phyloP scores from a whole-genome alignment of 2,797 vertebrate species.

The Chiloscyllium punctatum region DNA sequence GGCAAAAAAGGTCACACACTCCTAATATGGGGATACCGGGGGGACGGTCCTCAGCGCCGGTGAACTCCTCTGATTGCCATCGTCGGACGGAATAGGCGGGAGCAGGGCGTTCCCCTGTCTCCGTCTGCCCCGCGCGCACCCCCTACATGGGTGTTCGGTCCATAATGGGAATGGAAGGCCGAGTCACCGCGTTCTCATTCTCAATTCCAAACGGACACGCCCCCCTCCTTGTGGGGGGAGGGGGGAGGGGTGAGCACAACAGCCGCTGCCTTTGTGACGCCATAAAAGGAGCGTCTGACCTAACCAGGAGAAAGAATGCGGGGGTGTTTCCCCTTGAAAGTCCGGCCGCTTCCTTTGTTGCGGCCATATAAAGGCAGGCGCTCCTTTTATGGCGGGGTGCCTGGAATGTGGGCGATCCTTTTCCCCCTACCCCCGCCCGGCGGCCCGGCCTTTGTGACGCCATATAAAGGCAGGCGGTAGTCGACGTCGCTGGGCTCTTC shows the following conservation, averaged over 20 bases:
- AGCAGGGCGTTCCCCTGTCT: conserved; percentile 45
- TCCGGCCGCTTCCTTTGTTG: background rate
- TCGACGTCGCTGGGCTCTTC: conserved; percentile 43
- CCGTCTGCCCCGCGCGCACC: background rate
- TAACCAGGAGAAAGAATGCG: conserved; percentile 27
- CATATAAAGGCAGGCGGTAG: conserved; percentile 50
- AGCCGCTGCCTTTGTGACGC: background rate
- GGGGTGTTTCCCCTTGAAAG: conserved; percentile 42
- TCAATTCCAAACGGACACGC: background rate
- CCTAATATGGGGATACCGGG: conserved; percentile 47
- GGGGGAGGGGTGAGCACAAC: background rate
- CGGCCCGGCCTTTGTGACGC: conserved; percentile 53
- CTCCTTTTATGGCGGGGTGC: background rate
- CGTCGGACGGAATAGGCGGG: conserved; percentile 45
- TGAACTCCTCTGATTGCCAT: background rate
- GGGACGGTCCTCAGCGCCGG: conserved; percentile 39
- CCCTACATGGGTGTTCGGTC: background rate
- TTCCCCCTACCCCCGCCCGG: too few species aligned
- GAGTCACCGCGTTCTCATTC: conserved; percentile 40
- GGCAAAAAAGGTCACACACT: conserved; percentile 44
- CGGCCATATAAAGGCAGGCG: background rate
- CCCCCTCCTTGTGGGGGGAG: background rate
- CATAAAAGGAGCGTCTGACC: background rate
- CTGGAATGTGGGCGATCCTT: background rate
- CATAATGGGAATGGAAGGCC: conserved; percentile 50